These are phyloP conservation scores for Sinella curviseta DNA, from an alignment of 1,140 invertebrate genomes.

Conservation along the genomic window DNA sequence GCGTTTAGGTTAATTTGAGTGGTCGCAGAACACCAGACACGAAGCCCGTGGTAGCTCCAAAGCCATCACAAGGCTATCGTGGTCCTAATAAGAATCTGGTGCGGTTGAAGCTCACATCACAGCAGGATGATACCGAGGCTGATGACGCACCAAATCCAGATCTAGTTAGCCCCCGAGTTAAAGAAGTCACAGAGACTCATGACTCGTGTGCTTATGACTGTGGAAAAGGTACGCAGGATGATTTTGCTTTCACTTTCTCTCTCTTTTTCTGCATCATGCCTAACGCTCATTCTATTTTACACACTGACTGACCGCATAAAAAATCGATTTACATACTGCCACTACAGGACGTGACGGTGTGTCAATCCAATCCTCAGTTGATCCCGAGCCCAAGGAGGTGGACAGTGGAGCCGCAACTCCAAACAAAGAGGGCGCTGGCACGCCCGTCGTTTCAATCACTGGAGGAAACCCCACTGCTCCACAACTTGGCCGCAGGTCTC, in stretches of 20 bases:
- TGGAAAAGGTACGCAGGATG: constrained; percentile 35
- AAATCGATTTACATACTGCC: background rate
- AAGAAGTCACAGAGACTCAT: constrained; percentile 51
- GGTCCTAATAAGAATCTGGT: constrained; percentile 60
- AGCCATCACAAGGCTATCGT: constrained; percentile 50
- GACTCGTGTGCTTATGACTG: constrained; percentile 47
- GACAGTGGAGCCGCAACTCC: constrained; percentile 29
- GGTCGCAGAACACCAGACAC: constrained; percentile 14
- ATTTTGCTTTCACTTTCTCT: background rate
- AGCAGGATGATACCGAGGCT: constrained; percentile 57
- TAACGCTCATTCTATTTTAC: background rate
- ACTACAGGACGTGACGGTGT: constrained; percentile 32
- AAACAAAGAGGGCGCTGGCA: constrained; percentile 29
- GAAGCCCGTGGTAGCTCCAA: constrained; percentile 55
- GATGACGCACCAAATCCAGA: constrained; percentile 48
- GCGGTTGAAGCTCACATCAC: constrained; percentile 63
- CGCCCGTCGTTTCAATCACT: constrained; percentile 19
- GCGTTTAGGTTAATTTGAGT: constrained; percentile 7
- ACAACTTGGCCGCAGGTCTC: constrained; percentile 27
- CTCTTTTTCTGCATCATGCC: background rate
- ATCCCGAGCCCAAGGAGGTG: constrained; percentile 39
- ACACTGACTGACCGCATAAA: background rate
- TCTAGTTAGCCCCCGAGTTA: constrained; percentile 50
- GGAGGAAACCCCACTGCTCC: constrained; percentile 34
- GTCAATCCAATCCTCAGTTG: constrained; percentile 46